These are phyloP conservation scores for Eupithecia insigniata DNA, from an alignment of 2,888 invertebrate genomes.

Conservation along the genomic window DNA sequence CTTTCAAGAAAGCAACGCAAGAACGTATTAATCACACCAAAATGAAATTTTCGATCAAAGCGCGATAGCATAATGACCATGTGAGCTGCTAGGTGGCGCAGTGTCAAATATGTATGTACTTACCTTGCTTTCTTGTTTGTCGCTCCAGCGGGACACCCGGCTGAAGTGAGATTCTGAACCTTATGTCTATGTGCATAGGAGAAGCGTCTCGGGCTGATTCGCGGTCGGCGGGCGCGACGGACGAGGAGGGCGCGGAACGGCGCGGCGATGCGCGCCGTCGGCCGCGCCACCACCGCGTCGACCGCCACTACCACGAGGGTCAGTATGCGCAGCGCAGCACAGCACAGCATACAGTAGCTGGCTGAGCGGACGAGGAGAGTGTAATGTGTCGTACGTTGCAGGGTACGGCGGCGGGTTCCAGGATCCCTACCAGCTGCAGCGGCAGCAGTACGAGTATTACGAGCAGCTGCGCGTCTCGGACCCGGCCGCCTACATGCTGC, in stretches of 20 bases:
- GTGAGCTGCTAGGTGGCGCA: not conserved
- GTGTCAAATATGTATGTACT: not conserved
- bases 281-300: slow-evolving; percentile 50
- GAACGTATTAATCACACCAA: not conserved
- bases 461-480: slow-evolving; percentile 90
- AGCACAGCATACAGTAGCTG: not conserved
- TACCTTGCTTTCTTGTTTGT: not conserved
- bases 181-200: slow-evolving; percentile 48
- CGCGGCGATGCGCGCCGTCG: slow-evolving; percentile 42
- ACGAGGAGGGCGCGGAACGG: slow-evolving; percentile 66
- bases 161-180: not conserved
- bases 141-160: not conserved
- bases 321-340: slow-evolving; percentile 35
- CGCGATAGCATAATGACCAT: not conserved
- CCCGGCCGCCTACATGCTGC: slow-evolving; percentile 91
- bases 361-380: not conserved
- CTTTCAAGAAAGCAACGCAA: too few species aligned
- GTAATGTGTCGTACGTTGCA: slow-evolving; percentile 17
- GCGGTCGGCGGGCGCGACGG: slow-evolving; percentile 65
- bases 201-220: slow-evolving; percentile 71
- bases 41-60: too few species aligned
- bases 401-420: slow-evolving; percentile 51
- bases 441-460: slow-evolving; percentile 89
- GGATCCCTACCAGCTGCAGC: slow-evolving; percentile 85
- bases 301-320: slow-evolving; percentile 66